phyloP scores from a whole-genome alignment of 2,113 vertebrate species.

The Bolborhynchus lineola region DNA sequence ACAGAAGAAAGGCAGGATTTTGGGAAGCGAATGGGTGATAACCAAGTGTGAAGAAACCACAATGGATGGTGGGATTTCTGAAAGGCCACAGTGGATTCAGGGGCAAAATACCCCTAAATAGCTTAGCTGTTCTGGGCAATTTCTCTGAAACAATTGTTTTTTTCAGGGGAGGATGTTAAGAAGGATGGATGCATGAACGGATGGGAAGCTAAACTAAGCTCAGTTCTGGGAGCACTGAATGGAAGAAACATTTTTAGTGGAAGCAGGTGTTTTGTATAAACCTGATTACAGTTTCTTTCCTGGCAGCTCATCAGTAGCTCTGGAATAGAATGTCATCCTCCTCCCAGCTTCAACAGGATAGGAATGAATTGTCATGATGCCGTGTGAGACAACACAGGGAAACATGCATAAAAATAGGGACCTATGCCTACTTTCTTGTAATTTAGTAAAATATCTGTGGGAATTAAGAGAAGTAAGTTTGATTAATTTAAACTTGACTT shows the following conservation, averaged over 20 bases:
- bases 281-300: neutral
- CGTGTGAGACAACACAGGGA: neutral
- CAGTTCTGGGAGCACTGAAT: neutral
- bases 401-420: neutral
- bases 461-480: neutral
- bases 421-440: neutral
- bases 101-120: neutral
- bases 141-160: neutral
- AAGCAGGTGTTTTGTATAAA: neutral
- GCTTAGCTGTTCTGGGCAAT: neutral
- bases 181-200: neutral
- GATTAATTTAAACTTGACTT: conserved; percentile 6
- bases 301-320: neutral
- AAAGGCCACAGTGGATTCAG: neutral
- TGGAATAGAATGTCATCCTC: neutral
- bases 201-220: neutral
- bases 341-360: neutral
- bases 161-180: neutral
- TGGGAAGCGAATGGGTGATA: neutral
- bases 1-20: neutral
- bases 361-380: neutral
- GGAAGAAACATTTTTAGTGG: neutral
- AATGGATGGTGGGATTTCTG: neutral
- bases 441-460: neutral
- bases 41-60: neutral